Evolutionary conservation across 2,797 vertebrate species (phyloP), one percentile per base, ranked within the genome.

Genomic region (Coendou prehensilis): DNA sequence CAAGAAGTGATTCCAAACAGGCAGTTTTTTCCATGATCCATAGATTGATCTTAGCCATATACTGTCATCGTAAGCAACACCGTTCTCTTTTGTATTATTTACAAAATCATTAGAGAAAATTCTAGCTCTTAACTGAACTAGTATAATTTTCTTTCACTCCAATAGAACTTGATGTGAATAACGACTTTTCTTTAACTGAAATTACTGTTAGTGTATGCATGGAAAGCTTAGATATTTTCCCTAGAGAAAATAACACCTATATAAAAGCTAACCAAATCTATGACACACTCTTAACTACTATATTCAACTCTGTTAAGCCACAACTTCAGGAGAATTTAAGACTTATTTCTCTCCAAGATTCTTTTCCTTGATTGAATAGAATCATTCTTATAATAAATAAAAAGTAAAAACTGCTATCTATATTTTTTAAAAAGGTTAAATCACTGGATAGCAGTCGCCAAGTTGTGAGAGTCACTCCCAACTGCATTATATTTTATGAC

Each of bases 241-340:
- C 37, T 93, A 86, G 61, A 87, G 57, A 47, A 93, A 90, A 93
- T 96, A 22, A 75, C 78, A 95, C 56, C 75, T 91, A 79, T 41
- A 81, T 64, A 90, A 96, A 97, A 97, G 37, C 73, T 89, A 97
- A 85, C 82, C 89, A 78, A 95, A 79, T 81, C 28, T 79, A 76
- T 73, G 89, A 83, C 28, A 56, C 63, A 76, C 61, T 57, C 4
- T 79, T 30, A 89, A 92, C 52, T 91, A 13, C 28, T 91, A n/a
- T 87, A 82, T 54, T 82, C 81, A 82, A 69, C 52, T 15, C 23
- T 81, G 86, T 82, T 75, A 95, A 93, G 11, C 18, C 84, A 37
- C 57, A 87, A 64, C 26, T 89, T 85, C 45, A 56, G 26, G 28
- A 71, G 20, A 93, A 89, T 90, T 93, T 82, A 87, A 83, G 33